Evolutionary conservation across 2,888 invertebrate species (phyloP), one percentile per base, ranked within the genome.

Genomic region (Leptogaster cylindrica): DNA sequence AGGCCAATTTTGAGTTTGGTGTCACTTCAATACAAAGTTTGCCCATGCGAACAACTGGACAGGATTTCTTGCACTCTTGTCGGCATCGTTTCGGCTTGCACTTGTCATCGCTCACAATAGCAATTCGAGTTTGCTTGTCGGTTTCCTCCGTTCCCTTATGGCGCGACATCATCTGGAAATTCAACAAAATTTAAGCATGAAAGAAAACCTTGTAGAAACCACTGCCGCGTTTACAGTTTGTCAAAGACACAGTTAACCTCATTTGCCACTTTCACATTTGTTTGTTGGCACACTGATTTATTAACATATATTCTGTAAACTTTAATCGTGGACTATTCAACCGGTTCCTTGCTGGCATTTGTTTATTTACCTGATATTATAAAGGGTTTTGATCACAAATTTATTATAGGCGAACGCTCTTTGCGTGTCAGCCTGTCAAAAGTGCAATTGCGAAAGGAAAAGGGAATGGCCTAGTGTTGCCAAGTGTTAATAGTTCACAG

Each of bases 41-140:
- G 78, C 98, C 99, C 95, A 97, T 97, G 73, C 98, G 88, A 70
- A 97, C 97, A 67, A 99, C 98, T 1, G 99, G 99, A 82, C 99
- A 99, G 64, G 95, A 94, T 77, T 95, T 94, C 80, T 99, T 99
- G 83, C 99, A 99, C 78, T 98, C 97, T 81, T 98, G 97, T 66
- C 97, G 89, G 83, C 99, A 99, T 86, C 97, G 87, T 83, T 99
- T 99, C 1, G 99, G 99, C 81, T 99, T 99, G 83, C 99, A 99
- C 78, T 96, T 95, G 84, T 99, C 99, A 73, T 91, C 89, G 82
- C 94, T 97, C 71, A 98, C 97, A 76, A 98, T 97, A 71, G 98
- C 97, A 81, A 98, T 97, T 84, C 97, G 90, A 66, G 97, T 98
- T 76, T 97, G 88, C 81, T 93, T 93, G 79, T 96, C 96, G 28